These are phyloP conservation scores for Drosophila burlai DNA, from an alignment of 1,140 invertebrate genomes.

Conservation along the genomic window DNA sequence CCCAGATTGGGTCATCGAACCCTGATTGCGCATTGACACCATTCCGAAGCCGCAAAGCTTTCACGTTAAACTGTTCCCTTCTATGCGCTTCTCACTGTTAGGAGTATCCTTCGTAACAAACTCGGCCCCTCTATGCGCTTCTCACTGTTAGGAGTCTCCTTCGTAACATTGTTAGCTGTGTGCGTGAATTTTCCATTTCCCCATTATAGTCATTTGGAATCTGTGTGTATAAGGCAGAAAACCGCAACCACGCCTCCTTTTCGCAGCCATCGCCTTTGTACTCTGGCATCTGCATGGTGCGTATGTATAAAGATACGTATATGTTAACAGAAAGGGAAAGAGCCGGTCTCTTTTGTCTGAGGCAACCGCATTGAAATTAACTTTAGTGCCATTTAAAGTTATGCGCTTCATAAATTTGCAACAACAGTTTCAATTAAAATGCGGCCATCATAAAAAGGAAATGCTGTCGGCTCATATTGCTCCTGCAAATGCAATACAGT, in stretches of 20 bases:
- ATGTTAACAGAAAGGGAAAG: not conserved
- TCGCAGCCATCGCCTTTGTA: slow-evolving; percentile 39
- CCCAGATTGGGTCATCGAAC: slow-evolving; percentile 68
- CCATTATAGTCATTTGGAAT: slow-evolving; percentile 18
- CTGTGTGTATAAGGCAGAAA: slow-evolving; percentile 22
- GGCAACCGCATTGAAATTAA: slow-evolving; percentile 81
- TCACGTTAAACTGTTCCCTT: slow-evolving; percentile 18
- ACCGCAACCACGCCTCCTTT: slow-evolving; percentile 42
- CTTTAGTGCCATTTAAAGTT: slow-evolving; percentile 83
- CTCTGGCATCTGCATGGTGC: slow-evolving; percentile 2
- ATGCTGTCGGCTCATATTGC: slow-evolving; percentile 74
- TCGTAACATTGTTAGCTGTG: slow-evolving; percentile 28
- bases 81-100: slow-evolving; percentile 8
- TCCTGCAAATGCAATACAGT: slow-evolving; percentile 70
- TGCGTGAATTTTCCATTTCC: slow-evolving; percentile 38
- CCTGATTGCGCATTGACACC: slow-evolving; percentile 49
- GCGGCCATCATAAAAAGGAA: slow-evolving; percentile 83
- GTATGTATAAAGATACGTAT: not conserved
- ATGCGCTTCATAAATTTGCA: slow-evolving; percentile 83
- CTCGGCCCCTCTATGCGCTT: slow-evolving; percentile 16
- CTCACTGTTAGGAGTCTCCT: slow-evolving; percentile 1
- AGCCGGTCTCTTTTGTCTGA: slow-evolving; percentile 47
- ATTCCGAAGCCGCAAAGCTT: slow-evolving; percentile 19
- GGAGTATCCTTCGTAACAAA: not conserved
- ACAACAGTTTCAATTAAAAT: slow-evolving; percentile 84